Conservation (phyloP, 2,888 invertebrate species). For the Oxycera nigricornis region DNA sequence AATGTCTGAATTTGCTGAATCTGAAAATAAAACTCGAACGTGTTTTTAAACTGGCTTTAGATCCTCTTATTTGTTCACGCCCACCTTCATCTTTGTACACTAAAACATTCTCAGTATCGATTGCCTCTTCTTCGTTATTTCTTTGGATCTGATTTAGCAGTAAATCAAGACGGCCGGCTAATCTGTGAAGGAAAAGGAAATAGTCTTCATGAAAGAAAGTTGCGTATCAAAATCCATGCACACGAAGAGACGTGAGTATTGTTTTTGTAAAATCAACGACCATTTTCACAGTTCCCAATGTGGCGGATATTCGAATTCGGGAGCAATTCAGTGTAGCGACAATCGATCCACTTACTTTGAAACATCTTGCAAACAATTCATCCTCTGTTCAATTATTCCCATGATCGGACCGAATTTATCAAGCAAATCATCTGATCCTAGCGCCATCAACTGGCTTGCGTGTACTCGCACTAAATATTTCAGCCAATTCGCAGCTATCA, state of each 20-base stretch:
- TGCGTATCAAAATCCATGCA: too few relatives aligned
- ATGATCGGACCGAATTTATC: slow-evolving; percentile 58
- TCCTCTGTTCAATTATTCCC: slow-evolving; percentile 60
- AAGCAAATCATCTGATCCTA: slow-evolving; percentile 57
- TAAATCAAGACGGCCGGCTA: slow-evolving; percentile 58
- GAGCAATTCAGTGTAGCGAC: too few relatives aligned
- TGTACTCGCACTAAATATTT: slow-evolving; percentile 56
- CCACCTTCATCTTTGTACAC: slow-evolving; percentile 58
- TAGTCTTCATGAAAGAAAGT: slow-evolving; percentile 49
- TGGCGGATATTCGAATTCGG: too few relatives aligned
- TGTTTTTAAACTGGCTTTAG: background rate
- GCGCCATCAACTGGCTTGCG: slow-evolving; percentile 59
- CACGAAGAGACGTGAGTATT: too few relatives aligned
- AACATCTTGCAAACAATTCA: slow-evolving; percentile 57
- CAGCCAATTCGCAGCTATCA: slow-evolving; percentile 57
- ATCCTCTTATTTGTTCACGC: background rate
- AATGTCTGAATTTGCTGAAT: slow-evolving; percentile 52
- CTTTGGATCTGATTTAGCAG: slow-evolving; percentile 60
- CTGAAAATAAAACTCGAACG: slow-evolving; percentile 20
- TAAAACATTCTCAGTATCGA: slow-evolving; percentile 56
- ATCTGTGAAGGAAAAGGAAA: slow-evolving; percentile 51
- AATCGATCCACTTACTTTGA: slow-evolving; percentile 58
- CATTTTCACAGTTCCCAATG: too few relatives aligned
- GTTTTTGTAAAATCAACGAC: too few relatives aligned
- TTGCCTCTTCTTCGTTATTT: slow-evolving; percentile 53